Conservation (phyloP, 2,888 invertebrate species). For the Folsomia manolachei region DNA sequence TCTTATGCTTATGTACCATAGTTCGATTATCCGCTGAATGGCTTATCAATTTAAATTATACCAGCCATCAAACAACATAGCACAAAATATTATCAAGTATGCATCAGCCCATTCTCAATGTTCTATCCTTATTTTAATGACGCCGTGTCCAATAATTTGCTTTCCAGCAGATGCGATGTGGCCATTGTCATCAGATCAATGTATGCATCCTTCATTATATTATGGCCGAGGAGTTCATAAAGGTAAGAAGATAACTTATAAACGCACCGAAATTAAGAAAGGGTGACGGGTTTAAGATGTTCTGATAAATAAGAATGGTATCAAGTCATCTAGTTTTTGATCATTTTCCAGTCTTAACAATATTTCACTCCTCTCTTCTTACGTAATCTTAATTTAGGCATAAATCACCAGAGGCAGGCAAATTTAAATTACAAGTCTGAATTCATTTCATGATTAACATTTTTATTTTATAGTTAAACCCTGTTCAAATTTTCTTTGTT, state of each 20-base stretch:
- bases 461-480: slow-evolving; percentile 1
- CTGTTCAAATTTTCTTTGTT: slow-evolving; percentile 11
- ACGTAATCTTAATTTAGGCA: slow-evolving; percentile 29
- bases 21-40: not conserved
- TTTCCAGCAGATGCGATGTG: not conserved
- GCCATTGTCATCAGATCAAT: not conserved
- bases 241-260: not conserved
- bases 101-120: slow-evolving; percentile 24
- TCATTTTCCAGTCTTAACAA: slow-evolving; percentile 11
- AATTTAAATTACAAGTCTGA: slow-evolving; percentile 23
- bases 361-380: slow-evolving; percentile 18
- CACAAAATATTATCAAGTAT: slow-evolving; percentile 20
- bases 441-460: slow-evolving; percentile 24
- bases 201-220: no score
- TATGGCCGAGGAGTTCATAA: no score
- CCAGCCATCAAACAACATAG: slow-evolving; percentile 2
- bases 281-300: not conserved
- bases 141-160: slow-evolving; percentile 1
- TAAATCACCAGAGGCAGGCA: slow-evolving; percentile 26
- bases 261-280: slow-evolving; percentile 4
- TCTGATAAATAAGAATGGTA: not conserved
- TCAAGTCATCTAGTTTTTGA: slow-evolving; percentile 16
- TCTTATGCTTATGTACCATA: not conserved
- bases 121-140: slow-evolving; percentile 27
- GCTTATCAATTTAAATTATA: slow-evolving; percentile 13